Conservation (phyloP, 2,113 vertebrate species). For the Echinops telfairi region DNA sequence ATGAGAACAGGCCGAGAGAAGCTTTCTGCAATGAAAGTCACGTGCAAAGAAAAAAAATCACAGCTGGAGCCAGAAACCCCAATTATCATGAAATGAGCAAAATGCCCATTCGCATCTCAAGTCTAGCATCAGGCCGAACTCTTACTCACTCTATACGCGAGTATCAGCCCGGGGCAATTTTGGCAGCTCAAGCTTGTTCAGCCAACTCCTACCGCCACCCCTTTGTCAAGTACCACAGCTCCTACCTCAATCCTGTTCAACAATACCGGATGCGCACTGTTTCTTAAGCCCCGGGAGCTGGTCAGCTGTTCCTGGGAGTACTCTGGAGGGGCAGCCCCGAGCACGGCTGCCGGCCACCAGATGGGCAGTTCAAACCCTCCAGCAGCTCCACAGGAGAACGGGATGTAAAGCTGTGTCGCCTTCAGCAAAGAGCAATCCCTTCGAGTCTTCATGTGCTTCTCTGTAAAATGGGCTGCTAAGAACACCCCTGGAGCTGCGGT, state of each 20-base stretch:
- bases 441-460: neutral
- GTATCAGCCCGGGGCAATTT: neutral
- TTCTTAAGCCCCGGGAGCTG: neutral
- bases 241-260: neutral
- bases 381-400: neutral
- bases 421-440: neutral
- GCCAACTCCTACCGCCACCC: neutral
- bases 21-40: slow-evolving; percentile 49
- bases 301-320: neutral
- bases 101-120: slow-evolving; percentile 3
- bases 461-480: neutral
- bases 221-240: neutral
- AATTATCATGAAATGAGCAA: slow-evolving; percentile 13
- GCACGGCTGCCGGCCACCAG: neutral
- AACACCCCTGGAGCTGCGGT: no score
- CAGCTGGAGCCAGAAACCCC: slow-evolving; percentile 50
- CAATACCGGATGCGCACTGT: neutral
- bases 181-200: neutral
- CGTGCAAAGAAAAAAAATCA: slow-evolving; percentile 41
- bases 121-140: neutral
- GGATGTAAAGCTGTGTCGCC: neutral
- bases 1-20: slow-evolving; percentile 65
- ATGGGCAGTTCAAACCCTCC: neutral
- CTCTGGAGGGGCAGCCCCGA: neutral
- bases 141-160: neutral